phyloP scores from a whole-genome alignment of 2,797 vertebrate genomes.

The Lycodopsis pacificus region DNA sequence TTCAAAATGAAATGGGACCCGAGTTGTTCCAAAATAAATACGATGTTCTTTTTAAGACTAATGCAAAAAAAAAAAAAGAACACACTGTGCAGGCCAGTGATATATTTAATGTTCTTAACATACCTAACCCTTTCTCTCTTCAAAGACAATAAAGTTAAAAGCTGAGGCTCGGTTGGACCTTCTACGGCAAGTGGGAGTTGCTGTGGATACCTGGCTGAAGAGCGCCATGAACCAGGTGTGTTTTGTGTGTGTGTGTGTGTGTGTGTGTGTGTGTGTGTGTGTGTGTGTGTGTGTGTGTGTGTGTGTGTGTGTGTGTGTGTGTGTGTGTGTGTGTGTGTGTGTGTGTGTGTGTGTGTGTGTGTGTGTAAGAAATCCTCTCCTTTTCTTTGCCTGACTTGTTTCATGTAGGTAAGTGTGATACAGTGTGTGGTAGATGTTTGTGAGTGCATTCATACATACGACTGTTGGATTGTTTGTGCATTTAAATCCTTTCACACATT shows the following conservation, averaged over 20 bases:
- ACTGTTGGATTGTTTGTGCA: not conserved
- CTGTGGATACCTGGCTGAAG: conserved; percentile 97
- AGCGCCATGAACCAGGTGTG: conserved; percentile 97
- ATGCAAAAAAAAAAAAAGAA: accelerated
- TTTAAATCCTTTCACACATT: conserved; percentile 17
- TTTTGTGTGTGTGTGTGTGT: conserved; percentile 15
- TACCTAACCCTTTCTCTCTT: conserved; percentile 24
- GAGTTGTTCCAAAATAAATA: not conserved
- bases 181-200: conserved; percentile 95
- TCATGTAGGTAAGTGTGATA: conserved; percentile 12
- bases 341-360: conserved; percentile 22
- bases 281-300: conserved; percentile 10
- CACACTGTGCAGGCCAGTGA: not conserved
- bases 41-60: not conserved
- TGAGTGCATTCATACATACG: conserved; percentile 6
- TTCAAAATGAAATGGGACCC: not conserved
- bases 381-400: conserved; percentile 23
- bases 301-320: conserved; percentile 2
- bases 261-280: conserved; percentile 3
- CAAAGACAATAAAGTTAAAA: conserved; percentile 94
- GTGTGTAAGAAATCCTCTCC: not conserved
- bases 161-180: conserved; percentile 95
- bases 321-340: conserved; percentile 62
- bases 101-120: conserved; percentile 9
- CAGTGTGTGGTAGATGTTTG: not conserved